Evolutionary conservation across 2,797 vertebrate genomes (phyloP), one percentile per base, ranked within the genome.

Genomic region (Nyctalus aviator): DNA sequence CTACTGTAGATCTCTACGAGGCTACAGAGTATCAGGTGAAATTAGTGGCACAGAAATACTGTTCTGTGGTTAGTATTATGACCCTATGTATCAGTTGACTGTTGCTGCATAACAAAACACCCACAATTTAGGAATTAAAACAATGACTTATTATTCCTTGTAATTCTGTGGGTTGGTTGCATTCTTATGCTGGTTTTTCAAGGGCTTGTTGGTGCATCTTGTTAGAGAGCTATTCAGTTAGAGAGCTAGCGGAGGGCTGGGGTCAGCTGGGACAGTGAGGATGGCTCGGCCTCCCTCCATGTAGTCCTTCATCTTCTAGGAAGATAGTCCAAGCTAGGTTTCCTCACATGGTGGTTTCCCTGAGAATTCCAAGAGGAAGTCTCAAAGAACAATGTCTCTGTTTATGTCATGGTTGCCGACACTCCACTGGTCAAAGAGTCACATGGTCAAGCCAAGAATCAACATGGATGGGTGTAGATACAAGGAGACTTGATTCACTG

Each of bases 401-500:
- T 86, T 25, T 77, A 15, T 50, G 17, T 44, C 66, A 35, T 4
- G 3, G 46, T 25, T 27, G 23, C 57, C 76, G 25, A n/a, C n/a
- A 72, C 25, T 55, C 30, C 9, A 71, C 71, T 69, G 11, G 71
- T 48, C 73, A 78, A 64, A 81, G 21, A 35, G 82, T 94, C 94
- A 75, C 69, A 0, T 9, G 59, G 46, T 55, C 59, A 84, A 68
- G 48, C 32, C 72, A 86, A 83, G 84, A 30, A 21, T 88, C 91
- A 59, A 1, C 9, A 0, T 64, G 64, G 73, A 87, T 85, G 50
- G 48, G 46, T 35, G 8, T 44, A 73, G 78, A 68, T 55, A 88
- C 75, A 79, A 88, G 17, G 72, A 94, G 23, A 69, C 77, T 88
- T 90, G 78, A 94, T 83, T 95, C 95, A 90, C 13, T 44, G 93